A percentile compares a stretch with the other conserved stretches of the same genome.
Conservation (phyloP, 2,797 vertebrate species). For the Trichosurus vulpecula region DNA sequence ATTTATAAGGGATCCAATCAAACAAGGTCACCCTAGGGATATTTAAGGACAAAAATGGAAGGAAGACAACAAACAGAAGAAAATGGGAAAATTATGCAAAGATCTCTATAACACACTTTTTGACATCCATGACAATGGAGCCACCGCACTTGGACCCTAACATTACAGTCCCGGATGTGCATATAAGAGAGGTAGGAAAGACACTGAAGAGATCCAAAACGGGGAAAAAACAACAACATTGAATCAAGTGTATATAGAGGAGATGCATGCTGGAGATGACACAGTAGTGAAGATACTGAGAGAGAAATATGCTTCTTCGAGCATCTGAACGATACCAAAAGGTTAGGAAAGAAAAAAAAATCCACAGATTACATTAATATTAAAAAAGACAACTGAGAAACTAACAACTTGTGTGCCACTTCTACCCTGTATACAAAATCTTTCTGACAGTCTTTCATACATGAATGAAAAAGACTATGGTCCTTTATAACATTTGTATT, state of each 20-base stretch:
- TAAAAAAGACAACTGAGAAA: not conserved
- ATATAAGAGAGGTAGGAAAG: not conserved
- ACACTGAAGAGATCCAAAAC: not conserved
- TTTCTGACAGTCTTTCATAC: constrained; percentile 23
- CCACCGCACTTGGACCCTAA: not conserved
- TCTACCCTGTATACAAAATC: not conserved
- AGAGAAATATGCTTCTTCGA: not conserved
- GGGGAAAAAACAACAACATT: not conserved
- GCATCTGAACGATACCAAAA: not conserved
- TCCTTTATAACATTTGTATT: constrained; percentile 55
- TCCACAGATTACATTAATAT: not conserved
- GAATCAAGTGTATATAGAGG: not conserved
- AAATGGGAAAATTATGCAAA: not conserved
- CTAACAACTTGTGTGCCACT: not conserved
- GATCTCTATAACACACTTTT: not conserved
- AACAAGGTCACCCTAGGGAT: not conserved
- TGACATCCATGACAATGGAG: not conserved
- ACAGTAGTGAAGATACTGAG: not conserved
- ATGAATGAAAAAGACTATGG: constrained; percentile 57
- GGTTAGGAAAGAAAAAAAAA: not conserved
- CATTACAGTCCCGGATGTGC: not conserved
- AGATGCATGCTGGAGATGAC: not conserved
- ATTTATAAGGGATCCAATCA: not conserved
- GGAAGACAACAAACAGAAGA: not conserved
- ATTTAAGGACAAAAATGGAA: not conserved